A percentile compares a stretch with the other conserved stretches of the same genome.
phyloP scores from a whole-genome alignment of 2,888 invertebrate species.

The Drosophila prolongata region DNA sequence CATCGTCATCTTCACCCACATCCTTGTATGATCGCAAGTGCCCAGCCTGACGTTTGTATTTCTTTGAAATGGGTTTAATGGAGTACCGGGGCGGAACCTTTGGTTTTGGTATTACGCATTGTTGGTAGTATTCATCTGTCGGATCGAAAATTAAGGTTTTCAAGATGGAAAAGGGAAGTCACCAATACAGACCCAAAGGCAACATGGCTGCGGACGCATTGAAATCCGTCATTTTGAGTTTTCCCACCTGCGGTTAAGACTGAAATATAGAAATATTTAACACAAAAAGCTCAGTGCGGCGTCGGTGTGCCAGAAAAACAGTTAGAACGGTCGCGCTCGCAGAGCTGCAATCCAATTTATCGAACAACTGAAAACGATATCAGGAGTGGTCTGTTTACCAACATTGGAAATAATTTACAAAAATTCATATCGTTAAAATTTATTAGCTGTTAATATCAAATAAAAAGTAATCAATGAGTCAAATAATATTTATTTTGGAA shows the following conservation, averaged over 20 bases:
- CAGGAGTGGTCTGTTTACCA: not conserved
- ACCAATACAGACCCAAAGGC: constrained; percentile 17
- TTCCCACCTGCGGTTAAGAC: no score
- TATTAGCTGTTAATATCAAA: no score
- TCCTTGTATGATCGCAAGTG: constrained; percentile 53
- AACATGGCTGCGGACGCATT: constrained; percentile 12
- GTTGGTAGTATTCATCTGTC: constrained; percentile 50
- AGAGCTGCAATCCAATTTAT: not conserved
- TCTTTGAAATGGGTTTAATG: not conserved
- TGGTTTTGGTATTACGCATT: constrained; percentile 45
- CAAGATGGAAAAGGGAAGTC: no score
- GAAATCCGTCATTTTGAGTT: constrained; percentile 15
- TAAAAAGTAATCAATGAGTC: no score
- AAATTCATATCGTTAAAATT: no score
- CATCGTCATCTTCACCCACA: not conserved
- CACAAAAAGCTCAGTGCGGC: not conserved
- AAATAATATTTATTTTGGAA: no score
- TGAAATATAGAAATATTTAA: not conserved
- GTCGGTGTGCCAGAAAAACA: constrained; percentile 20
- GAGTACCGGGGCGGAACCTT: constrained; percentile 39
- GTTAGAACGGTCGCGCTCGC: constrained; percentile 29
- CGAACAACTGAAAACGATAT: not conserved
- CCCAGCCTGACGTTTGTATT: constrained; percentile 38
- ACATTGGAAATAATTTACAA: not conserved
- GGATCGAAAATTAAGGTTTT: not conserved